These are phyloP conservation scores for Cynopterus sphinx DNA, from an alignment of 2,797 vertebrate genomes.

Conservation along the genomic window DNA sequence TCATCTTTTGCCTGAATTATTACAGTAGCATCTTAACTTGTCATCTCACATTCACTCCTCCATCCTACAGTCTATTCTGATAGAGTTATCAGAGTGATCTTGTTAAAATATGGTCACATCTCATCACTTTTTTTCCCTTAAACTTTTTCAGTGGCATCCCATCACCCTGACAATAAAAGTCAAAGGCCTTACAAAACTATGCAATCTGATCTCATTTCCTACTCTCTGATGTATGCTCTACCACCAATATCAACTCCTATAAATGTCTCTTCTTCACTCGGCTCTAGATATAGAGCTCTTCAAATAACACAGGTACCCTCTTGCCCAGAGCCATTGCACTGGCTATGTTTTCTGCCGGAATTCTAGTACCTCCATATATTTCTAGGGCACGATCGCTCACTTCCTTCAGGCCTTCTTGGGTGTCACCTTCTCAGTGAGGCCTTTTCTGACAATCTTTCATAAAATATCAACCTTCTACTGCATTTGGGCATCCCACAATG, in stretches of 20 bases:
- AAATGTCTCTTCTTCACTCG: not conserved
- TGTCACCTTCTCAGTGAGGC: not conserved
- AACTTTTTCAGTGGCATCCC: not conserved
- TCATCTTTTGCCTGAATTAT: not conserved
- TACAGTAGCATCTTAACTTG: not conserved
- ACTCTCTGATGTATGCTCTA: not conserved
- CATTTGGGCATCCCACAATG: not conserved
- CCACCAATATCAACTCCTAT: not conserved
- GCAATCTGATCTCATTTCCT: not conserved
- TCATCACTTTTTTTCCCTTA: not conserved
- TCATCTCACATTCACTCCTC: not conserved
- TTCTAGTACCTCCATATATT: not conserved
- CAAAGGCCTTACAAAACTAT: not conserved
- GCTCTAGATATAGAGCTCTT: not conserved
- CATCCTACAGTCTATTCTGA: not conserved
- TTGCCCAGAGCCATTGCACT: not conserved
- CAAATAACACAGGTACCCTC: not conserved
- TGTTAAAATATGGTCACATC: not conserved
- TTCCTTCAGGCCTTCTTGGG: not conserved
- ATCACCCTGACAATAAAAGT: not conserved
- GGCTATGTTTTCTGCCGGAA: not conserved
- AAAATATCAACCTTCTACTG: not conserved
- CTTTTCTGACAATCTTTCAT: not conserved
- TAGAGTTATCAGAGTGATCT: not conserved
- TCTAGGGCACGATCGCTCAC: not conserved